Conservation (phyloP, 2,113 vertebrate species). For the Catharus bicknelli region DNA sequence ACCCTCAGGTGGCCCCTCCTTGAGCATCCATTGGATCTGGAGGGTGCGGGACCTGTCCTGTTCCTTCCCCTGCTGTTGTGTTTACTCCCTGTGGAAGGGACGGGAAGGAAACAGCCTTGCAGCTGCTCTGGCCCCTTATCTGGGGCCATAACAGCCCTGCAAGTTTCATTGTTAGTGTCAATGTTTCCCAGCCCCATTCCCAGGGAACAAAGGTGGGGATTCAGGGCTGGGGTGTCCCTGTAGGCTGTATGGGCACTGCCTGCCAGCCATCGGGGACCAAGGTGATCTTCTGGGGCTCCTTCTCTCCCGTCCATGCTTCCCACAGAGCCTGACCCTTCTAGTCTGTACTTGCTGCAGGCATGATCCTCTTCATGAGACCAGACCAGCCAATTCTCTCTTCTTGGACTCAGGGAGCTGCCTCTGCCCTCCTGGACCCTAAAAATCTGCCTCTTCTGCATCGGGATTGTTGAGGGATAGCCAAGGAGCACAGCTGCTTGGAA, state of each 20-base stretch:
- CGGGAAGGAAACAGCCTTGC: slow-evolving; percentile 43
- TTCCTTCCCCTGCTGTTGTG: slow-evolving; percentile 20
- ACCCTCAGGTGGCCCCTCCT: not conserved
- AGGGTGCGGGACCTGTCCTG: not conserved
- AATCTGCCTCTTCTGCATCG: not conserved
- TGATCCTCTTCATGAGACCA: not conserved
- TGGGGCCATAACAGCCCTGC: not conserved
- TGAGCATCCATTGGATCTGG: accelerated
- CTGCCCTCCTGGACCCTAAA: not conserved
- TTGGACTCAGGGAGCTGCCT: not conserved
- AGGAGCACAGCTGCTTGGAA: not conserved
- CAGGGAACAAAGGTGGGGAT: not conserved
- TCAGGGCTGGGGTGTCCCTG: accelerated
- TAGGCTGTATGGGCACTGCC: not conserved
- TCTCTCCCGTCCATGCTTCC: not conserved
- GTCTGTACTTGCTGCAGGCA: accelerated
- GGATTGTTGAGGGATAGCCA: accelerated
- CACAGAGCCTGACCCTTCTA: not conserved
- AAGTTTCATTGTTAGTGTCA: slow-evolving; percentile 31
- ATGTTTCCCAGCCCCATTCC: not conserved
- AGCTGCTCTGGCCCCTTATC: slow-evolving; percentile 44
- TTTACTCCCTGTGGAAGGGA: slow-evolving; percentile 40
- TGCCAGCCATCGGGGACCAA: not conserved
- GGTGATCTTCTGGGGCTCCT: not conserved
- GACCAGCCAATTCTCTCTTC: not conserved